phyloP scores from a whole-genome alignment of 2,888 invertebrate genomes.

The Atrina japonica region DNA sequence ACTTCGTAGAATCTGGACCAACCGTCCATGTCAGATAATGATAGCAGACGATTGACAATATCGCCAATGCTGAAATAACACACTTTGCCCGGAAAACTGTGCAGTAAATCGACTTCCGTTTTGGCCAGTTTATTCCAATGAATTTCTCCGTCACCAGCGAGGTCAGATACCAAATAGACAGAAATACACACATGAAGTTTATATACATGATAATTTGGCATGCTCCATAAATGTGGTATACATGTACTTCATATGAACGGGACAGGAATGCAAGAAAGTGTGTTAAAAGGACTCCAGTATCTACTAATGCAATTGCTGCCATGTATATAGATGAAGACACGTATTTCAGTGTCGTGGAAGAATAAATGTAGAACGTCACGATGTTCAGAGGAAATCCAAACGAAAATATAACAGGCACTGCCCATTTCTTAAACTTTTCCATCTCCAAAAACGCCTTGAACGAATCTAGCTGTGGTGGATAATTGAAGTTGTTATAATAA shows the following conservation, averaged over 20 bases:
- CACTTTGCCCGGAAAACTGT: conserved; percentile 74
- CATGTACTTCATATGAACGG: conserved; percentile 40
- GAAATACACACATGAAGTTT: conserved; percentile 79
- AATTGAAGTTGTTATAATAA: no score
- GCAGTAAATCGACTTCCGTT: conserved; percentile 69
- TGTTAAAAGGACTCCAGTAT: conserved; percentile 87
- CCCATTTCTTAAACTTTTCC: conserved; percentile 82
- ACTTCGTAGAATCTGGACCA: conserved; percentile 42
- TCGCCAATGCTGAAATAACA: conserved; percentile 67
- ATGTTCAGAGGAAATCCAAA: conserved; percentile 90
- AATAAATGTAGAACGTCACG: conserved; percentile 88
- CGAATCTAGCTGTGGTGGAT: background rate
- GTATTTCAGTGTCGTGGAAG: conserved; percentile 86
- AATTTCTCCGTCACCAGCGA: conserved; percentile 69
- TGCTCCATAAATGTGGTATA: conserved; percentile 81
- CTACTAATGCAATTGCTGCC: conserved; percentile 88
- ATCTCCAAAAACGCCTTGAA: background rate
- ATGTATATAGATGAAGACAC: conserved; percentile 91
- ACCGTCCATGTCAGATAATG: conserved; percentile 71
- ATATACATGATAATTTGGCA: conserved; percentile 89
- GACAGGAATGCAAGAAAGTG: conserved; percentile 81
- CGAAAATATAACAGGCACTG: conserved; percentile 86
- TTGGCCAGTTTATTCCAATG: conserved; percentile 68
- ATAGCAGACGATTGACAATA: conserved; percentile 67
- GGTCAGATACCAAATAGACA: conserved; percentile 69